Conservation (phyloP, 2,113 vertebrate genomes). For the Myiozetetes cayanensis region DNA sequence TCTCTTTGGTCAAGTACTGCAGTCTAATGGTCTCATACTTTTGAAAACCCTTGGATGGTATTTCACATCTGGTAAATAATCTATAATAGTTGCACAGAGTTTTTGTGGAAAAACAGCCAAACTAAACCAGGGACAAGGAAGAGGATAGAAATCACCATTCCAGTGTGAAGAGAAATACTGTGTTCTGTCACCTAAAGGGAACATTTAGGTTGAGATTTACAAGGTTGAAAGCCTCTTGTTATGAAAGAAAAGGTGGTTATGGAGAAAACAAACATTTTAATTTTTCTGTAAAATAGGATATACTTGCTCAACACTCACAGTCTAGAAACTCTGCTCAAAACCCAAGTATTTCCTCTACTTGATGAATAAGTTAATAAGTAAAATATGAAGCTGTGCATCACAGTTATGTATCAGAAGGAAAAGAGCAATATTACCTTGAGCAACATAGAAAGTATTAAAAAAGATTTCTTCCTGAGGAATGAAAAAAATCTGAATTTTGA, state of each 20-base stretch:
- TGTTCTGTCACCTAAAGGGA: background rate
- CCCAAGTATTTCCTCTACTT: background rate
- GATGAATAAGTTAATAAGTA: background rate
- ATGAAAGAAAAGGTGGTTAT: background rate
- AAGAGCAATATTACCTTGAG: background rate
- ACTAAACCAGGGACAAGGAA: background rate
- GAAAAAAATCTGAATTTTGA: background rate
- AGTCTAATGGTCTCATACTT: background rate
- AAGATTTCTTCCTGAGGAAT: background rate
- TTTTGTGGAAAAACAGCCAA: background rate
- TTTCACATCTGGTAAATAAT: background rate
- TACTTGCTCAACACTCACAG: background rate
- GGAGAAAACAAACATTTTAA: background rate
- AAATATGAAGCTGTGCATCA: background rate
- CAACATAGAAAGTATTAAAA: background rate
- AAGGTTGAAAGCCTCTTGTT: background rate
- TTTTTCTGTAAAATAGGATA: background rate
- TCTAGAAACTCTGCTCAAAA: background rate
- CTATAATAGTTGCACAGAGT: background rate
- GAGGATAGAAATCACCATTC: background rate
- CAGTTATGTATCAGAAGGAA: background rate
- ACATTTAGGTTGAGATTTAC: background rate
- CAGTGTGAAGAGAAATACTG: background rate
- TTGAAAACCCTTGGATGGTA: background rate
- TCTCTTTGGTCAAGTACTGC: background rate